phyloP scores from a whole-genome alignment of 2,113 vertebrate species.

The Chionomys nivalis region DNA sequence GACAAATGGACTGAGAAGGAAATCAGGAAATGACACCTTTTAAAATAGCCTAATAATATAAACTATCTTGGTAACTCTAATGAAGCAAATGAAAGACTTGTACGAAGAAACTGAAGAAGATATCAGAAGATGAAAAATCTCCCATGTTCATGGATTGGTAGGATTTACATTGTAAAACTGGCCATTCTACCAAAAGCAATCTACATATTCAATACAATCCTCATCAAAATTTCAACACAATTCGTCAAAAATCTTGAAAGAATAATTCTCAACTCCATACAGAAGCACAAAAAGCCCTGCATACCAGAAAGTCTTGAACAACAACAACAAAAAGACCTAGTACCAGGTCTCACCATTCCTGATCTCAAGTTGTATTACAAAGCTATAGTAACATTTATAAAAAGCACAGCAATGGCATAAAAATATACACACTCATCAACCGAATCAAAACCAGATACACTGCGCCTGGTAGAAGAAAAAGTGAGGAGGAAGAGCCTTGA shows the following conservation, averaged over 20 bases:
- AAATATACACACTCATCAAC: background rate
- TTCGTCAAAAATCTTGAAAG: background rate
- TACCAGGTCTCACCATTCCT: background rate
- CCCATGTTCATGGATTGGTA: background rate
- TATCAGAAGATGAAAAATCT: background rate
- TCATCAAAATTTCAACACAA: background rate
- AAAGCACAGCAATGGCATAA: background rate
- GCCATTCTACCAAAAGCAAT: background rate
- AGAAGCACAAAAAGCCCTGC: background rate
- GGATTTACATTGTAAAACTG: background rate
- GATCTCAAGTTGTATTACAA: background rate
- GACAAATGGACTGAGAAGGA: background rate
- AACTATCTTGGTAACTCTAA: background rate
- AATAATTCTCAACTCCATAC: background rate
- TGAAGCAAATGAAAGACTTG: background rate
- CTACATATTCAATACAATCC: background rate
- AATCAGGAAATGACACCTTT: background rate
- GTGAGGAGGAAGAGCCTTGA: background rate
- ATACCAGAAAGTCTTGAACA: background rate
- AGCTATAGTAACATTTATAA: background rate
- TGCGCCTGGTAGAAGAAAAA: background rate
- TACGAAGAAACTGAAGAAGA: background rate
- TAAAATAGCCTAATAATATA: background rate
- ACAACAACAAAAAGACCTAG: background rate
- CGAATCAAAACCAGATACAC: background rate